Base-by-base conservation (phyloP, 1,140 invertebrate species). In the Pogonognathellus flavescens region DNA sequence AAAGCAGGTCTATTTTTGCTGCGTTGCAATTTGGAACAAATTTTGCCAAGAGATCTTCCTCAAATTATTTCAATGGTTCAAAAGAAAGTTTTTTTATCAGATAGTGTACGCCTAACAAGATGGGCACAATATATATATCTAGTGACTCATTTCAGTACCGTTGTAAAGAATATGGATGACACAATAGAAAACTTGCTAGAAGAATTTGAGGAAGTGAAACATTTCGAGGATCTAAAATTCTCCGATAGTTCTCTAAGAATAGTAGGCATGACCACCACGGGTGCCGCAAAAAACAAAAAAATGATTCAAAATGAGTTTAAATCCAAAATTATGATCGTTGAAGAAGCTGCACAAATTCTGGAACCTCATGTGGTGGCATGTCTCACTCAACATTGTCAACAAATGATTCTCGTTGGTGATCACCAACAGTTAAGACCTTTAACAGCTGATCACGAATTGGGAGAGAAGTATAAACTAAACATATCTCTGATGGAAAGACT, bases 311-410 rank as follows among this genome's bases (percentile, higher is more conserved):
- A 14, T 55, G 11, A 55, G 9, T 14, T 16, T 1, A 55, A 55
- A 10, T 9, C 53, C 1, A 55, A 55, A 10, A 55, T 55, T 55
- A 55, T 95, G 0, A 93, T 97, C 53, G 93, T 97, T 16, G 96
- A 97, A 91, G 96, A 97, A 92, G 96, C 96, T 1, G 96, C 95
- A 3, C 95, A 97, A 92, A 94, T 96, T 11, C 90, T 96, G 31
- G 96, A 97, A 89, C 91, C 94, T n/a, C 95, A 96, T 89, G 93
- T 95, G 18, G 88, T 96, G 1, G 92, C 94, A 10, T 93, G 94
- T 52, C 90, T 97, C 9, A 94, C 94, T 16, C 90, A 92, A 52
- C 88, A 92, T 62, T 95, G 95, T 87, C 88, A 97, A 90, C 96
- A 97, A 72, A 55, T 93, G 7, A 93, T 93, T 57, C 89, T 93